phyloP scores from a whole-genome alignment of 2,797 vertebrate genomes.

The Kryptopterus vitreolus region DNA sequence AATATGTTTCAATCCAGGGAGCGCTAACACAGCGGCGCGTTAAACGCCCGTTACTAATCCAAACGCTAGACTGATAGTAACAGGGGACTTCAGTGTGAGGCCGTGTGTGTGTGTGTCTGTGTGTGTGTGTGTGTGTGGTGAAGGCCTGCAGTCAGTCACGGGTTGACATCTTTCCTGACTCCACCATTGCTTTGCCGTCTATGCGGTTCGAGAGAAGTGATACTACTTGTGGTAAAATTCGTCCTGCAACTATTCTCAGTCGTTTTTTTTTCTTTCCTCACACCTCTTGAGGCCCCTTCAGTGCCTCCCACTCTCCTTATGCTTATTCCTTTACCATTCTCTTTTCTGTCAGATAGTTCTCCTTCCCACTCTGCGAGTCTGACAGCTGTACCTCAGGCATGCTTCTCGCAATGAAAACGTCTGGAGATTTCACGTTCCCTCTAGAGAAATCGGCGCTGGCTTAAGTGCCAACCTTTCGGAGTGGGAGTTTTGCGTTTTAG shows the following conservation, averaged over 20 bases:
- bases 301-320: constrained; percentile 14
- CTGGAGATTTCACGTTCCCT: not conserved
- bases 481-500: not conserved
- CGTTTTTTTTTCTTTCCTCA: not conserved
- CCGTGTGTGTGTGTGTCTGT: too few species aligned
- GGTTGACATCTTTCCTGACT: not conserved
- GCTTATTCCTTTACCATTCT: constrained; percentile 22
- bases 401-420: not conserved
- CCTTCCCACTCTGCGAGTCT: not conserved
- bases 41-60: constrained; percentile 9
- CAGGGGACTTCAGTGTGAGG: not conserved
- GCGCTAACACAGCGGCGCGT: not conserved
- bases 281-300: not conserved
- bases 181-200: not conserved
- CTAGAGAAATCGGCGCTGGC: not conserved
- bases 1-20: not conserved
- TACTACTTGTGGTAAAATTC: not conserved
- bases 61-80: constrained; percentile 6
- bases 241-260: not conserved
- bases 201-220: not conserved
- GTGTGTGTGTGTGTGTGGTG: too few species aligned
- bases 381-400: not conserved
- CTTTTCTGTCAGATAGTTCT: constrained; percentile 20
- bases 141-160: not conserved
- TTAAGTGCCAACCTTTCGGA: not conserved